Percentiles rank a stretch among this genome's conserved stretches.
These are phyloP conservation scores for Phalloptychus januarius DNA, from an alignment of 2,797 vertebrate genomes.

Conservation along the genomic window DNA sequence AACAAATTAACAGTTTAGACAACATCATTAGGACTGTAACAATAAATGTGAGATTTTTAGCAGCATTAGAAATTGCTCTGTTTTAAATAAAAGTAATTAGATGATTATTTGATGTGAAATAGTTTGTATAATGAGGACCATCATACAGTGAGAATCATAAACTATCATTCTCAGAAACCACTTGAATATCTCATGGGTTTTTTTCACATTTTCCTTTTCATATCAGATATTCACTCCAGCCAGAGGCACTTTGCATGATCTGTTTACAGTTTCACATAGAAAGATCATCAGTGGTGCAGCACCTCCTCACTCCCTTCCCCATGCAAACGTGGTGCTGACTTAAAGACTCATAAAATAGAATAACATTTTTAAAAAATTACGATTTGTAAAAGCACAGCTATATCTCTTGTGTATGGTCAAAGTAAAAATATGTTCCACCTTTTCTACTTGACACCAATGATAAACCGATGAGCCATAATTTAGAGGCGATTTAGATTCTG, in stretches of 20 bases:
- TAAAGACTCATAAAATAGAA: neutral
- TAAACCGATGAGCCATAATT: neutral
- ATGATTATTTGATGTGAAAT: neutral
- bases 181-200: neutral
- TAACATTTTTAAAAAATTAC: neutral
- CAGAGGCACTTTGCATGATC: neutral
- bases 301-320: neutral
- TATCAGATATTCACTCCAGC: neutral
- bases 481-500: constrained; percentile 8
- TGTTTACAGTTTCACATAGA: neutral
- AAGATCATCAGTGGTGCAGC: neutral
- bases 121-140: neutral
- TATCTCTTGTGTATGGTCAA: neutral
- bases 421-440: neutral
- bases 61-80: neutral
- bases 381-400: neutral
- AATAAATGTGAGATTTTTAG: neutral
- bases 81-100: neutral
- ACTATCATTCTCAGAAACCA: neutral
- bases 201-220: neutral
- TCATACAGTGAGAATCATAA: neutral
- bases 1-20: neutral
- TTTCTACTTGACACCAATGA: neutral
- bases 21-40: neutral
- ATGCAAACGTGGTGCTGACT: neutral